phyloP scores from a whole-genome alignment of 2,888 invertebrate species.

The Crossocerus cetratus region DNA sequence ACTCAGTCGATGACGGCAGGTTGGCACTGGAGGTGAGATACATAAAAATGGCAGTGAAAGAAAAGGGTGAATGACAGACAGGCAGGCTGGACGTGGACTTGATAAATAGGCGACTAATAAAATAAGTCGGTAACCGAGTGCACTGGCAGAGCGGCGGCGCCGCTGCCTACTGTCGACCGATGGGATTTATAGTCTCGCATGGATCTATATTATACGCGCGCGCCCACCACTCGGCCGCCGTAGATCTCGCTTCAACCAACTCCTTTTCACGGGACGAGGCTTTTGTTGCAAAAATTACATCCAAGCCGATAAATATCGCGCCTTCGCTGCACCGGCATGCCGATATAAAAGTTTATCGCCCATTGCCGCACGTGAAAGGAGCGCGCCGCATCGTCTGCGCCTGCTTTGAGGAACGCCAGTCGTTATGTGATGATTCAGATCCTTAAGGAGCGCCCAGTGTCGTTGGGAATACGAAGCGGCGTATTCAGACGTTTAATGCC shows the following conservation, averaged over 20 bases:
- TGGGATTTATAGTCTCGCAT: slow-evolving; percentile 17
- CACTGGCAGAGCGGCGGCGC: neutral
- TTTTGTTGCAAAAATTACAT: slow-evolving; percentile 25
- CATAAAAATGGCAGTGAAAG: neutral
- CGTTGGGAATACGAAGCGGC: too few species aligned
- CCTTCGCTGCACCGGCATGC: too few species aligned
- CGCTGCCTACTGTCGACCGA: slow-evolving; percentile 16
- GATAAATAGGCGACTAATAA: slow-evolving; percentile 35
- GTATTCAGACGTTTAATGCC: too few species aligned
- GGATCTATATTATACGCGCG: slow-evolving; percentile 3
- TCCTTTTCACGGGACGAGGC: slow-evolving; percentile 1
- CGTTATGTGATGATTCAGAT: too few species aligned
- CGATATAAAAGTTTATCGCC: too few species aligned
- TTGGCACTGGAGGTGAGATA: too few species aligned
- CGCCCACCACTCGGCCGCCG: neutral
- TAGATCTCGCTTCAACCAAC: slow-evolving; percentile 17
- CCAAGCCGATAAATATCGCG: neutral
- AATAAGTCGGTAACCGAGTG: slow-evolving; percentile 15
- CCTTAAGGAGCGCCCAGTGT: neutral
- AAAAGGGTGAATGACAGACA: neutral
- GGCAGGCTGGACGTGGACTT: slow-evolving; percentile 6
- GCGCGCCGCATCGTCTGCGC: too few species aligned
- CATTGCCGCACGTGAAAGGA: too few species aligned
- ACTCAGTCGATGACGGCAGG: too few species aligned
- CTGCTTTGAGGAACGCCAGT: too few species aligned